phyloP scores from a whole-genome alignment of 2,113 vertebrate species.

The Spilogale gracilis region DNA sequence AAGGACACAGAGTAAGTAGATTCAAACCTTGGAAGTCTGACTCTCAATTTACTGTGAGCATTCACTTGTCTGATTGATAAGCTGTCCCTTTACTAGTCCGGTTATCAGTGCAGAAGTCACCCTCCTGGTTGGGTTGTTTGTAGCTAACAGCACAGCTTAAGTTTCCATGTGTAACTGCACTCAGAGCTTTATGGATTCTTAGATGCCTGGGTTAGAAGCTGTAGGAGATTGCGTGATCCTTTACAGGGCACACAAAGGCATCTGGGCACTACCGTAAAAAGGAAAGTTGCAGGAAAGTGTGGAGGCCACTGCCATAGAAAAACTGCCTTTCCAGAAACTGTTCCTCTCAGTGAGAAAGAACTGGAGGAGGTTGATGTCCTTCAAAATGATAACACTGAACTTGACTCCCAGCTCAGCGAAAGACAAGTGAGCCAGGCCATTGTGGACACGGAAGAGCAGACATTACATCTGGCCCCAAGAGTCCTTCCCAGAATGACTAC shows the following conservation, averaged over 20 bases:
- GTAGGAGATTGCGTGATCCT: neutral
- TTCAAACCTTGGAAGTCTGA: neutral
- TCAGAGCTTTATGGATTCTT: neutral
- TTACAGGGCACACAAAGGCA: neutral
- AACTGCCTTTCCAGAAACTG: neutral
- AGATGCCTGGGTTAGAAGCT: neutral
- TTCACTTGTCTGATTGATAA: neutral
- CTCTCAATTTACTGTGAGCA: neutral
- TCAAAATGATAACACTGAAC: neutral
- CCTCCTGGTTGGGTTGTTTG: neutral
- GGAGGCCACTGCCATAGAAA: neutral
- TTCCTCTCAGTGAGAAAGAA: neutral
- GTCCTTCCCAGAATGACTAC: neutral
- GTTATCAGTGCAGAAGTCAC: neutral
- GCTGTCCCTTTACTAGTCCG: neutral
- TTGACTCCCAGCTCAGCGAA: neutral
- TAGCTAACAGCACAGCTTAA: neutral
- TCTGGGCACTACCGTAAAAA: neutral
- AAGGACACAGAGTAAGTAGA: neutral
- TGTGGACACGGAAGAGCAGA: neutral
- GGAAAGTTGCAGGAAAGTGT: neutral
- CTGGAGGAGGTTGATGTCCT: neutral
- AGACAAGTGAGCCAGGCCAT: neutral
- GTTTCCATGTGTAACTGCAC: neutral
- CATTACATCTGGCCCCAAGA: neutral